Base-by-base conservation (phyloP, 2,113 vertebrate genomes). In the Sander vitreus region DNA sequence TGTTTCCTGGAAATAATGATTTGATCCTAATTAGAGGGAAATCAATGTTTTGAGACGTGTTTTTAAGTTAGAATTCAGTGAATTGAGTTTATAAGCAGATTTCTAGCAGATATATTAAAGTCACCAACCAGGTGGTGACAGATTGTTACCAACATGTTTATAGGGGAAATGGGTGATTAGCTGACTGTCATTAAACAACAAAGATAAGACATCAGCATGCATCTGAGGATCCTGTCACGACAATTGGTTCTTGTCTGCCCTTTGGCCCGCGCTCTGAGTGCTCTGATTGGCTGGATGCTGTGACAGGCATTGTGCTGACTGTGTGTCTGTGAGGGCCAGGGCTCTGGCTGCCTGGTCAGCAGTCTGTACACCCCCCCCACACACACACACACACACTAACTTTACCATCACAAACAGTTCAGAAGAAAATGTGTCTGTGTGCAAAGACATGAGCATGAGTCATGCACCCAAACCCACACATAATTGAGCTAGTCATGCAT, bases 241-340 rank as follows among this genome's bases (percentile, higher is more conserved):
- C 83, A 64, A 82, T 84, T 88, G 84, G 86, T 86, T 89, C 74
- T 85, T 55, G 62, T 63, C 63, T 75, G 84, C 64, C 75, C 90
- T 90, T 89, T 89, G 84, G 82, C 80, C 88, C 13, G 18, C 6
- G 57, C 59, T 70, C 64, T 19, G 33, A 84, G 69, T 0, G 33
- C 51, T 88, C 80, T 78, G 89, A 92, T 93, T 93, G 93, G 92
- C 83, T 48, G 73, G 67, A 51, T 7, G 75, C 80, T 67, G 84
- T 92, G 92, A 93, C 89, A 83, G 88, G 65, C 92, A 90, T 95
- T 93, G 81, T 95, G 94, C 94, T 96, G 95, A 95, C 93, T 93
- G 47, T 43, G 92, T 94, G 95, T 95, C 95, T 96, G 82, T 91
- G 89, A 84, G 83, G 76, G 66, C 79, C 88, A 65, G 67, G 67